Evolutionary conservation across 2,797 vertebrate genomes (phyloP), one percentile per base, ranked within the genome.

Genomic region (Cuniculus paca): DNA sequence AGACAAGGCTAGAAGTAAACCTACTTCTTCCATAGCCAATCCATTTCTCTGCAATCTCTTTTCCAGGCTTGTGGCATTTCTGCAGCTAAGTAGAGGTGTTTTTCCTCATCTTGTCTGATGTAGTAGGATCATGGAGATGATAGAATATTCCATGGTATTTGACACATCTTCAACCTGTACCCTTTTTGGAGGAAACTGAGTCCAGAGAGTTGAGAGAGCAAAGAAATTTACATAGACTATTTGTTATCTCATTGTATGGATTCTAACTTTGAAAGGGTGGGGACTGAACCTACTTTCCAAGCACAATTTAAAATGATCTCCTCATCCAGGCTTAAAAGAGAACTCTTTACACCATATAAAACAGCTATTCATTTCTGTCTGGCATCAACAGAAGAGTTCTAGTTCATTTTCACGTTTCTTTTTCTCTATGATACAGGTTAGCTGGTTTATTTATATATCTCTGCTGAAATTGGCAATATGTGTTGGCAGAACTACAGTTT

Each of bases 401-500:
- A 61, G 68, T 75, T 85, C 75, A 65, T 91, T 92, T 87, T 65
- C 19, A 60, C 12, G 26, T 84, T 54, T 61, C 52, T 61, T 65
- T 95, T 68, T 77, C 61, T 93, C 83, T 81, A 2, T 39, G 72
- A 70, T 54, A 72, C 58, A 74, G 68, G 60, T 94, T 93, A 74
- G 34, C 93, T 93, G 63, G 45, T 83, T 92, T 94, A 91, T 94
- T 95, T 88, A 52, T 81, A 42, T 54, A 70, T 95, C 50, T 26
- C 70, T 96, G 70, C 86, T 24, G 12, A 95, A 94, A 91, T 61
- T 20, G 39, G 48, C 63, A 91, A 45, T 91, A 60, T 31, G 26
- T 56, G 14, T 77, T 92, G 84, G 39, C 87, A 93, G 91, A 87
- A 94, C 39, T 48, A 74, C 28, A 63, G 39, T 11, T 94, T 79